Conservation (phyloP, 2,113 vertebrate species). For the Heptranchias perlo region DNA sequence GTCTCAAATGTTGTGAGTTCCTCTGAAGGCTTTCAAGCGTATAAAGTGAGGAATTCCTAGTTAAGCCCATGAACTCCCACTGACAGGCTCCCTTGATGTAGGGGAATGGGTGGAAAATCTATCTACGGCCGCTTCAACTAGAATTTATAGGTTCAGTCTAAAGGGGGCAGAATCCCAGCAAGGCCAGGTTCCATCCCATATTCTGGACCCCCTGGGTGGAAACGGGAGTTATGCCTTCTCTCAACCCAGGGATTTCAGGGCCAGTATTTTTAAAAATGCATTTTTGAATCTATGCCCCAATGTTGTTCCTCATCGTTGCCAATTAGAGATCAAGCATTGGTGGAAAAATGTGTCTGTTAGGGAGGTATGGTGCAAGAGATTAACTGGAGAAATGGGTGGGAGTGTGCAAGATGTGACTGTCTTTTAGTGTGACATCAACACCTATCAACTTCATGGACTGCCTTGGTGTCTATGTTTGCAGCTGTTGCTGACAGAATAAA, state of each 20-base stretch:
- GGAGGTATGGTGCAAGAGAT: neutral
- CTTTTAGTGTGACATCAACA: neutral
- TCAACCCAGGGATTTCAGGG: neutral
- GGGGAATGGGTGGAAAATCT: neutral
- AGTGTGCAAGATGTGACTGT: neutral
- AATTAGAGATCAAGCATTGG: neutral
- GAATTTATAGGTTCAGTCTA: neutral
- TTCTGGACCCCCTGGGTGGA: neutral
- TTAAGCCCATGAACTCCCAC: neutral
- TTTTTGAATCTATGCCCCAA: neutral
- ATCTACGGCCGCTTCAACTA: neutral
- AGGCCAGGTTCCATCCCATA: neutral
- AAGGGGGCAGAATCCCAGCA: neutral
- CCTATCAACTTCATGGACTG: neutral
- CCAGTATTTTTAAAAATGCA: neutral
- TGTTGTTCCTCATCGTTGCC: neutral
- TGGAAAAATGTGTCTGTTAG: neutral
- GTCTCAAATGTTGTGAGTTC: neutral
- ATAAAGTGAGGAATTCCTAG: neutral
- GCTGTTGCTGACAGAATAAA: neutral
- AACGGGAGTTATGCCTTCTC: neutral
- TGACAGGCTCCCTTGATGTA: neutral
- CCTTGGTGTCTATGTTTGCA: neutral
- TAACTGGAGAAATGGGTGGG: neutral
- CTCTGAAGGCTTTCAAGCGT: neutral